Evolutionary conservation across 2,113 vertebrate species (phyloP), one percentile per base, ranked within the genome.

Genomic region (Anguilla japonica): DNA sequence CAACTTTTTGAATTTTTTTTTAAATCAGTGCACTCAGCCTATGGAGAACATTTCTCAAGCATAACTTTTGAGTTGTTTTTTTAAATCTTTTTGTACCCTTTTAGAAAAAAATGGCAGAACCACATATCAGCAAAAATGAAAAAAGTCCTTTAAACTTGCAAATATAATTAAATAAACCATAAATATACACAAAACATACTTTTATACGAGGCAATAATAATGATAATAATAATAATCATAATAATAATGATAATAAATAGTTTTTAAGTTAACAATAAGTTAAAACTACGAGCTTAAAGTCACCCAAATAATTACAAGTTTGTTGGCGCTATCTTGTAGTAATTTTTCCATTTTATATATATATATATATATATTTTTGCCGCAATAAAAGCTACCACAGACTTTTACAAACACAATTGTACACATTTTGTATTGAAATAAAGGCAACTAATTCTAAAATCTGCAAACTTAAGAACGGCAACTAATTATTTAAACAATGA

Each of bases 281-380:
- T 97, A 97, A 97, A 97, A 97, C 97, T 97, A 97, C 97, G 96
- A 97, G 96, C 97, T 97, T 97, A 97, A 96, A 96, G 96, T 96
- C 95, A 96, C 95, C 96, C 96, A 97, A 97, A 97, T 97, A 97
- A 96, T 80, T 97, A 97, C 96, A 96, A 96, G 96, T 96, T 97
- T 96, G 95, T 96, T 96, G 97, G 96, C 96, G 97, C 96, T 97
- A 97, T 96, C 96, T 96, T 96, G 94, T 75, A 96, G 94, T 93
- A 95, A 96, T 95, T 95, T 95, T 94, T 39, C 79, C 79, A 80
- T 92, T 96, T 96, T 95, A 96, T 95, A 95, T 96, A 95, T 95
- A 75, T 75, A 75, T 95, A 96, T 95, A 95, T 96, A 95, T 95
- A 75, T 75, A 75, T 96, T 95, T 92, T 94, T 95, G 93, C 95